These are phyloP conservation scores for Ascidia mentula DNA, from an alignment of 23 tunicate genomes.

Conservation along the genomic window DNA sequence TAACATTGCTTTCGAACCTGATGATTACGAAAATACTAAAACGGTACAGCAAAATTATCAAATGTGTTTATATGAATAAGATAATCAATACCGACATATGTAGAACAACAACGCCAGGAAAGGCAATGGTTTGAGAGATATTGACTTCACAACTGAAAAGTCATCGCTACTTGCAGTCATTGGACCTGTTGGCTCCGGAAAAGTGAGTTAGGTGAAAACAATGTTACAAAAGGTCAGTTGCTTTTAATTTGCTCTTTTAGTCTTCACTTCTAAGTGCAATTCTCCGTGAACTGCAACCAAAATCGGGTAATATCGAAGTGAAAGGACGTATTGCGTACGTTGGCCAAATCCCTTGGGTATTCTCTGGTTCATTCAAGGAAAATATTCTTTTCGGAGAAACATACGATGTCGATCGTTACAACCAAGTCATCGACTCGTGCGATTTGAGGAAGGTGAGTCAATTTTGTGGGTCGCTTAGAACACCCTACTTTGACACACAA, in stretches of 20 bases:
- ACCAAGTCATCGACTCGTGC: constrained; percentile 41
- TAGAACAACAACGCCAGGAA: background rate
- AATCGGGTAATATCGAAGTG: constrained; percentile 14
- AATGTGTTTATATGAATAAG: too few species aligned
- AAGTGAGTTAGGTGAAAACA: too few species aligned
- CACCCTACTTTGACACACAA: too few species aligned
- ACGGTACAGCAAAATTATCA: too few species aligned
- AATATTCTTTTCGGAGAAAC: constrained; percentile 64
- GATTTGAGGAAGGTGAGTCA: constrained; percentile 10
- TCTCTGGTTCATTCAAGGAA: constrained; percentile 43
- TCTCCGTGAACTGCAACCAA: constrained; percentile 39
- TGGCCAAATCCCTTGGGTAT: constrained; percentile 69
- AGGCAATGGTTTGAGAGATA: constrained; percentile 13
- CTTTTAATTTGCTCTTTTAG: constrained; percentile 14
- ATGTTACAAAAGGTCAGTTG: too few species aligned
- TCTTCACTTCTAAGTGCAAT: constrained; percentile 62
- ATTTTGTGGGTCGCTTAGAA: too few species aligned
- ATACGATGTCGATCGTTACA: constrained; percentile 20
- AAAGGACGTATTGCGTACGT: constrained; percentile 38
- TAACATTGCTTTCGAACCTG: too few species aligned
- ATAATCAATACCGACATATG: background rate
- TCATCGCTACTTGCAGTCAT: constrained; percentile 53
- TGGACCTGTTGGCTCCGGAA: constrained; percentile 90
- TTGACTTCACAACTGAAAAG: constrained; percentile 22
- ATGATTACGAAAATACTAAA: too few species aligned